Evolutionary conservation across 2,797 vertebrate species (phyloP), one percentile per base, ranked within the genome.

Genomic region (Myotis findleyi): DNA sequence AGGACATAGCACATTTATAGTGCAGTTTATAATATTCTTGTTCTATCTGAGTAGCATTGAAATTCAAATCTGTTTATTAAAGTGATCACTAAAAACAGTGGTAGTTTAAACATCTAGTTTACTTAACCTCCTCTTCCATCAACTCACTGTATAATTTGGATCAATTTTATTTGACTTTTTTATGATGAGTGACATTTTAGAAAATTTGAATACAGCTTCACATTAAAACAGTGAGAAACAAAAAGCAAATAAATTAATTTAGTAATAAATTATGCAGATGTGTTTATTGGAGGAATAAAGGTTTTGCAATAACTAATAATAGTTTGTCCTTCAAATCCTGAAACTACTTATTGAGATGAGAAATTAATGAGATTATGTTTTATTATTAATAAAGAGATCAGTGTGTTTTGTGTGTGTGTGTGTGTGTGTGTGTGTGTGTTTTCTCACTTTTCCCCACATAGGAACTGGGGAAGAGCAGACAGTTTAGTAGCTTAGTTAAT

Each of bases 81-180:
- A 75, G 51, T 80, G 23, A 51, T 51, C 38, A 73, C 14, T 76
- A 72, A 44, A 79, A 84, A 66, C 11, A 44, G 27, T 83, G 20
- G 18, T 79, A 57, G 27, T 57, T 38, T 79, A 79, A 85, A 59
- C 33, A 72, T 38, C 30, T 80, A 10, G 27, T 92, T 84, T 73
- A 84, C 36, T 7, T 95, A 30, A 81, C 38, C 57, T 64, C 59
- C 49, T 69, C 11, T 41, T 87, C 20, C 12, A 72, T 66, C 38
- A 77, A 5, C 27, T 85, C 38, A 77, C 4, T 77, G 16, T 84
- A n/a, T 92, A 72, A 38, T 75, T 94, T 90, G 44, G 5, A 49
- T 96, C 10, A 72, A 72, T 89, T 95, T 95, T 6, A 77, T n/a
- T 71, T 76, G 38, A 92, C 21, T 79, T 64, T 59, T 84, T 93